Percentiles rank a stretch among this genome's conserved stretches.
Evolutionary conservation across 2,113 vertebrate genomes (phyloP).

Genomic region (Aleadryas rufinucha): DNA sequence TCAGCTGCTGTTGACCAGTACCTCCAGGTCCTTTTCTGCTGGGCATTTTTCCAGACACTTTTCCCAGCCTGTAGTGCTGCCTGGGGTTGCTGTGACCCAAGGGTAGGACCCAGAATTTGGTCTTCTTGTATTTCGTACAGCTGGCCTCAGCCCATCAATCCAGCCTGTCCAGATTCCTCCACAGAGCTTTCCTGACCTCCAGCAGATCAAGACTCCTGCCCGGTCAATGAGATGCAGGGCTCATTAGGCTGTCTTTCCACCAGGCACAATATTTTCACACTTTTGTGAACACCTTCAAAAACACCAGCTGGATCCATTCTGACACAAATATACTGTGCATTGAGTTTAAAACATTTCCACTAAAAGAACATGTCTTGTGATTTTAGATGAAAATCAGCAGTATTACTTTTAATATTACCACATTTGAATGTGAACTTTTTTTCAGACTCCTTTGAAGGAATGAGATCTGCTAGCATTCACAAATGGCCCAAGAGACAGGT

Average conservation of each 20-base stretch:
- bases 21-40: not conserved
- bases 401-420: not conserved
- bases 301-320: not conserved
- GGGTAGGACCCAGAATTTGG: not conserved
- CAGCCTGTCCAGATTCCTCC: not conserved
- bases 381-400: not conserved
- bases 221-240: not conserved
- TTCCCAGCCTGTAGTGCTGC: not conserved
- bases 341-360: not conserved
- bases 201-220: not conserved
- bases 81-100: not conserved
- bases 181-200: not conserved
- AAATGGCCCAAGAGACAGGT: not conserved
- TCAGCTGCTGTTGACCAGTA: not conserved
- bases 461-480: not conserved
- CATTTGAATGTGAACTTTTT: not conserved
- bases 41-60: not conserved
- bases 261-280: not conserved
- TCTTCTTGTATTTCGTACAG: not conserved
- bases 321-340: not conserved
- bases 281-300: not conserved
- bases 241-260: not conserved
- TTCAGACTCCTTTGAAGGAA: not conserved
- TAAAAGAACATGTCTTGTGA: not conserved
- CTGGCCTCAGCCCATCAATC: fast-evolving